Base-by-base conservation (phyloP, 2,888 invertebrate species). In the Aphelenchoides bicaudatus region DNA sequence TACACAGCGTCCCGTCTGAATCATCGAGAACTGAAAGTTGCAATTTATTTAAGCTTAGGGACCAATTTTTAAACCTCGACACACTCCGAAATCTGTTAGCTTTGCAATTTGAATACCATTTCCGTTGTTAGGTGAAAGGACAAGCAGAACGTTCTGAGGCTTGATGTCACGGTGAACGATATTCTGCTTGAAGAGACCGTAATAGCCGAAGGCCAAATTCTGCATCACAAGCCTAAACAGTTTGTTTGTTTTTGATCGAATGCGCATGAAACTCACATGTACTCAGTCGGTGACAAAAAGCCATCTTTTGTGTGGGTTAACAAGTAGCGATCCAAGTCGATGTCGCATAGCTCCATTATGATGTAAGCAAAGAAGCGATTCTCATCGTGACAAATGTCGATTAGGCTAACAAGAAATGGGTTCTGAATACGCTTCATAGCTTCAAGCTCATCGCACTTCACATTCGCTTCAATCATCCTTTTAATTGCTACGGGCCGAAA, bases 141-240 rank as follows among this genome's bases (percentile, higher is more conserved):
- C 59, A 37, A 76, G 65, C 4, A 78, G 67, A 16, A 78, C 73
- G 62, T 78, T 78, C 59, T 75, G 76, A 13, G 78, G 78, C 57
- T 78, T 78, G 59, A 78, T 75, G 59, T 78, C 78, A 5, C 54
- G 62, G 57, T 78, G 78, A 8, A 78, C 78, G 31, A 78, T 73
- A 37, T 65, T 62, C 53, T 74, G 59, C 39, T 71, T 67, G 59
- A 71, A 70, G 3, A 78, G 62, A 3, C 73, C 75, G 48, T 65
- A 68, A 61, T 78, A 78, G 27, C 78, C 78, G 6, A 70, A 54
- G 13, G 78, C 76, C 8, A 78, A 64, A 56, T 78, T 71, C 34
- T 73, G 67, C 16, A 76, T 54, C 13, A 76, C 62, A 1, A 65
- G 55, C 46, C 74, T 77, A 49, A 58, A 70, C 59, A 37, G 61